phyloP scores from a whole-genome alignment of 2,888 invertebrate species.

The Deilephila porcellus region DNA sequence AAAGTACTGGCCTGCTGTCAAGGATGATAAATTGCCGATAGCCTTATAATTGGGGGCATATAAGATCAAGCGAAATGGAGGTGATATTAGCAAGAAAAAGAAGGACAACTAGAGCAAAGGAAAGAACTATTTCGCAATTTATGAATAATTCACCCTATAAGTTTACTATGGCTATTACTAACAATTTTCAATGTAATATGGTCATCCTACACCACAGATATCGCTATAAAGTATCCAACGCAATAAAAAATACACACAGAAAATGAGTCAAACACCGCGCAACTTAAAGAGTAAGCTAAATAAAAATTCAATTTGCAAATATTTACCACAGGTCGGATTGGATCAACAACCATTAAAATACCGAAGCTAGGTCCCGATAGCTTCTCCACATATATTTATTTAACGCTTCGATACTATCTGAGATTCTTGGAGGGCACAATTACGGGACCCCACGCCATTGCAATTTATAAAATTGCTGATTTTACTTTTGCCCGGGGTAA shows the following conservation, averaged over 20 bases:
- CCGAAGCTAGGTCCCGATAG: slow-evolving; percentile 39
- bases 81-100: no score
- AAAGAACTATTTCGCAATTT: no score
- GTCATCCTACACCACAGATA: background rate
- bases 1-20: no score
- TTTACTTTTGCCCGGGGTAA: slow-evolving; percentile 73
- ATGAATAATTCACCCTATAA: no score
- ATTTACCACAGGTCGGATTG: slow-evolving; percentile 26
- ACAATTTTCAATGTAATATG: no score
- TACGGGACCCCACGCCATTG: slow-evolving; percentile 71
- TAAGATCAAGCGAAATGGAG: no score
- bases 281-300: slow-evolving; percentile 2
- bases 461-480: slow-evolving; percentile 80
- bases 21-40: no score
- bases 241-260: background rate
- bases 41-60: no score
- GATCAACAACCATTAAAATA: slow-evolving; percentile 41
- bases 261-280: slow-evolving; percentile 4
- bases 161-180: no score
- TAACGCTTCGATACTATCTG: slow-evolving; percentile 68
- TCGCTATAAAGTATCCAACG: background rate
- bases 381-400: slow-evolving; percentile 66
- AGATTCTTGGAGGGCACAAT: slow-evolving; percentile 69
- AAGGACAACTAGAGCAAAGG: no score
- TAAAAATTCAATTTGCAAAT: slow-evolving; percentile 24